These are phyloP conservation scores for Trichopria drosophilae DNA, from an alignment of 2,888 invertebrate genomes.

Conservation along the genomic window DNA sequence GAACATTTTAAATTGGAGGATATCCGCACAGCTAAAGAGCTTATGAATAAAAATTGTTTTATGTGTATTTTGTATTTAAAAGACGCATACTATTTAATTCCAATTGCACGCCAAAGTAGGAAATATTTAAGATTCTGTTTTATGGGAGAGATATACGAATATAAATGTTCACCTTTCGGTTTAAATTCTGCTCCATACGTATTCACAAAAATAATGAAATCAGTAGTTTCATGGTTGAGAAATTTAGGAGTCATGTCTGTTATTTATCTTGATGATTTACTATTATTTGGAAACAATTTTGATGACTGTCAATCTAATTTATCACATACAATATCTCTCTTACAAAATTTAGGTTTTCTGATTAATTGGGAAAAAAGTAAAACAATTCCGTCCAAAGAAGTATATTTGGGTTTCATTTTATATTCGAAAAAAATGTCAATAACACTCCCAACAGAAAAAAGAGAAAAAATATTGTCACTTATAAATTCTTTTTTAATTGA, in stretches of 20 bases:
- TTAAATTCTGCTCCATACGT: slow-evolving; percentile 2
- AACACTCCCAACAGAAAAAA: slow-evolving; percentile 10
- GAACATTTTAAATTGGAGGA: slow-evolving; percentile 21
- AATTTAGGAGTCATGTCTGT: background rate
- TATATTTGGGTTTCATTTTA: slow-evolving; percentile 19
- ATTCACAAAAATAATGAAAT: slow-evolving; percentile 11
- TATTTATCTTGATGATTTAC: slow-evolving; percentile 10
- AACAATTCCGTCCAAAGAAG: background rate
- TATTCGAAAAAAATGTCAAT: slow-evolving; percentile 4
- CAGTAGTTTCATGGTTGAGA: slow-evolving; percentile 1
- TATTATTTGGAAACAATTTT: background rate
- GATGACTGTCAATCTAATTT: slow-evolving; percentile 1
- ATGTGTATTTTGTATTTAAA: background rate
- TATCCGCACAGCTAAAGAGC: slow-evolving; percentile 5
- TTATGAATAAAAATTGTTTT: slow-evolving; percentile 3
- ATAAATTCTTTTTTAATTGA: background rate
- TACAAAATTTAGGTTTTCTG: slow-evolving; percentile 11
- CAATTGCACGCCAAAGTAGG: background rate
- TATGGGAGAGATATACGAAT: background rate
- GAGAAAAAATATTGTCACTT: background rate
- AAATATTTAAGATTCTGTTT: slow-evolving; percentile 6
- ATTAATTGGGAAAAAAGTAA: slow-evolving; percentile 14
- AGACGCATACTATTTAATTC: slow-evolving; percentile 6
- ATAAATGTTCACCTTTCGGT: slow-evolving; percentile 8
- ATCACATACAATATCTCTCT: background rate